These are phyloP conservation scores for Lochmaea crataegi DNA, from an alignment of 2,888 invertebrate species.

Conservation along the genomic window DNA sequence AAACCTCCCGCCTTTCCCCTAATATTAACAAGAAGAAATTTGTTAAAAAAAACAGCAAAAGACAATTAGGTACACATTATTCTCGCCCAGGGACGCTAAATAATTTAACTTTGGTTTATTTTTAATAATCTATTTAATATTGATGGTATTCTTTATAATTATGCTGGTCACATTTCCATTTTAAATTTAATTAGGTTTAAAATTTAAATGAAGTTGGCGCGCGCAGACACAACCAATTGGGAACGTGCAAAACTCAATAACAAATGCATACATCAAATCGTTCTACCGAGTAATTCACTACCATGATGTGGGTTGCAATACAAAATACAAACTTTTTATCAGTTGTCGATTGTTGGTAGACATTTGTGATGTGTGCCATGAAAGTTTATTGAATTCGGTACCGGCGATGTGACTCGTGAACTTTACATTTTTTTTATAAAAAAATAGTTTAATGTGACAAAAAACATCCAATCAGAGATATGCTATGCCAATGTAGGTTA, in stretches of 20 bases:
- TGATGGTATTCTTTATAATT: background rate
- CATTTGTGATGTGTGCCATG: background rate
- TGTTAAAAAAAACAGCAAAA: no score
- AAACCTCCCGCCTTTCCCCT: no score
- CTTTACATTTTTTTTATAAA: background rate
- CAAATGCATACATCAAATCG: constrained; percentile 11
- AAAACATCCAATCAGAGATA: background rate
- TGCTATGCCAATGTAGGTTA: background rate
- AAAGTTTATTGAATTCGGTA: background rate
- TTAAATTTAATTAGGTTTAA: background rate
- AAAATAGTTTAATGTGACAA: background rate
- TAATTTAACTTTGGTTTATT: no score
- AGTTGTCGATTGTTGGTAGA: background rate
- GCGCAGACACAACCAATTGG: constrained; percentile 1
- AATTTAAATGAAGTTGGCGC: background rate
- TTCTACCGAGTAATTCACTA: constrained; percentile 1
- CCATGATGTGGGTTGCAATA: background rate
- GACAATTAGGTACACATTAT: no score
- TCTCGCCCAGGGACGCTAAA: no score
- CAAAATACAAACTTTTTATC: constrained; percentile 2
- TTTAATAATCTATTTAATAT: background rate
- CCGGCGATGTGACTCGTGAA: background rate
- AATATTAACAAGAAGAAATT: no score
- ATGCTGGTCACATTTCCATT: constrained; percentile 5
- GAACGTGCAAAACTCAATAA: constrained; percentile 11